Evolutionary conservation across 2,888 invertebrate genomes (phyloP).

Genomic region (Trisateles emortualis): DNA sequence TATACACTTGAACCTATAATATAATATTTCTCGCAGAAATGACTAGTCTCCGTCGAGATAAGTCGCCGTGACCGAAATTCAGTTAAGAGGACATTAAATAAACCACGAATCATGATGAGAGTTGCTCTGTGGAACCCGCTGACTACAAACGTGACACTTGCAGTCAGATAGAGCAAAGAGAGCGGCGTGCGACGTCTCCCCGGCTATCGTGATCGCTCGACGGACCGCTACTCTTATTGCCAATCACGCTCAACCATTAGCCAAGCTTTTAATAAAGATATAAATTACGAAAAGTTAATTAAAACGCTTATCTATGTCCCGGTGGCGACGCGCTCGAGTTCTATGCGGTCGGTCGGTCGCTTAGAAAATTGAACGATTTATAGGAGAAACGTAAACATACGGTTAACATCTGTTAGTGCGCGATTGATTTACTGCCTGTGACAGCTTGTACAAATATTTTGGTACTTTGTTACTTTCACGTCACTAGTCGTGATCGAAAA

Average conservation of each 20-base stretch:
- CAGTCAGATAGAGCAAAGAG: conserved; percentile 59
- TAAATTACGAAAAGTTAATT: conserved; percentile 85
- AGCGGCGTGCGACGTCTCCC: conserved; percentile 44
- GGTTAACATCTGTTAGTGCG: conserved; percentile 54
- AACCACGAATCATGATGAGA: conserved; percentile 49
- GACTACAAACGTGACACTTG: conserved; percentile 62
- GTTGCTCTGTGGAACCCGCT: conserved; percentile 43
- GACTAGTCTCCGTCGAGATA: too few relatives aligned
- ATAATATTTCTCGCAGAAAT: too few relatives aligned
- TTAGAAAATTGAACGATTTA: conserved; percentile 79
- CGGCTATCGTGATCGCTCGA: conserved; percentile 69
- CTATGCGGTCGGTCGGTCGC: conserved; percentile 56
- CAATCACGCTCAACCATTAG: conserved; percentile 76
- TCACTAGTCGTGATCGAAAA: conserved; percentile 34
- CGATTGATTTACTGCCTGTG: conserved; percentile 61
- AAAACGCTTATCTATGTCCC: conserved; percentile 75
- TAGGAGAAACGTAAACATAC: conserved; percentile 62
- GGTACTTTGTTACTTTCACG: conserved; percentile 45
- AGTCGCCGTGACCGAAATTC: too few relatives aligned
- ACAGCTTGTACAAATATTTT: conserved; percentile 48
- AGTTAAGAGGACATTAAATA: conserved; percentile 61
- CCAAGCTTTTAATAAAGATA: conserved; percentile 79
- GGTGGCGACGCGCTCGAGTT: conserved; percentile 59
- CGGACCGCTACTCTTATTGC: conserved; percentile 61
- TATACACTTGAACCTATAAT: too few relatives aligned